Base-by-base conservation (phyloP, 2,797 vertebrate species). In the Parauchenoglanis ngamensis region DNA sequence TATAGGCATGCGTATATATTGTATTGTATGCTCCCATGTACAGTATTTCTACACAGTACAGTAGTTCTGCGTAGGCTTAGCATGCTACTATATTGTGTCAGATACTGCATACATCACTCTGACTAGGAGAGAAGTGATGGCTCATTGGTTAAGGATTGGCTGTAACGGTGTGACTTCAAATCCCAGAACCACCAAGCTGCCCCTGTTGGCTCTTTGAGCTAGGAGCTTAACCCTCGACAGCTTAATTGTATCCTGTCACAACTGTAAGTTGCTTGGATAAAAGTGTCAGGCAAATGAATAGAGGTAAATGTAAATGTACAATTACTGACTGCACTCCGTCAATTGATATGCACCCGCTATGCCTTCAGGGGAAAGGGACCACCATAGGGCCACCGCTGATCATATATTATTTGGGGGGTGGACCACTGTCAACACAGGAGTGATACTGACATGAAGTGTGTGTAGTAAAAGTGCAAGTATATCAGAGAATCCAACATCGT, bases 221-320 rank as follows among this genome's bases (percentile, higher is more conserved):
- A 44, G 56, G 31, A 44, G 57, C 21, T 61, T 63, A 44, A 63
- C 35, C 57, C 11, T 46, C 25, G 44, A 65, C 79, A 82, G 25
- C 40, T 82, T 82, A 82, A 82, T 82, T 65, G 59, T 49, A 82
- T 65, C 79, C 79, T 73, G 70, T 46, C 70, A 75, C 54, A 61
- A 57, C 25, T 63, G 59, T 49, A 82, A n/a, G 56, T 40, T 31
- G 10, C 35, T 40, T 40, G 31, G 31, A n/a, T 81, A 63, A 15
- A 46, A n/a, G 79, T 46, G 44, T 19, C 79, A 65, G 31, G 61
- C 59, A 81, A 81, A 46, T 81, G 40, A 81, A 81, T 63, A 63
- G 79, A 81, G 40, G 79, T 63, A 46, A 82, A 63, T n/a, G 77
- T 79, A 79, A 59, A 81, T 61, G 56, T 65, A 65, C 59, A 65